Base-by-base conservation (phyloP, 2,888 invertebrate genomes). In the Nomada fucata region DNA sequence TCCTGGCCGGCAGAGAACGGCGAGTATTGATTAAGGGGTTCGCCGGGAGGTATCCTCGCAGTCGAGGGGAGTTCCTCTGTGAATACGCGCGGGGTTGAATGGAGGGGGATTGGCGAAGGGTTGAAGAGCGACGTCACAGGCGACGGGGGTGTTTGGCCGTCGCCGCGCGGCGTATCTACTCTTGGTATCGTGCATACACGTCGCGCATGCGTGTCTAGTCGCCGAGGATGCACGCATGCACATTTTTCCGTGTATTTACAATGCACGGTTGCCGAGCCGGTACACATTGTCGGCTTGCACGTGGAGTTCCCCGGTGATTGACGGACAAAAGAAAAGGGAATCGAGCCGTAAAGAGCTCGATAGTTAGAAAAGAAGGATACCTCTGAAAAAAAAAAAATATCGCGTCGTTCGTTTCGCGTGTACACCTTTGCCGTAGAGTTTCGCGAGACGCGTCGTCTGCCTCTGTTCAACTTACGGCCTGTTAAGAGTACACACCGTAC, bases 21-120 rank as follows among this genome's bases (percentile, higher is more conserved):
- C 87, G 86, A 91, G 92, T 92, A 92, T 92, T 92, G 92, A 92
- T 92, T 89, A 91, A 91, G 89, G 89, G 90, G 89, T 88, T 86
- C 70, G 85, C 76, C 77, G 84, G 86, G 90, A 90, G 90, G 89
- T 86, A 87, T 83, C 84, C 83, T 83, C 79, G 77, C 55, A 77
- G 88, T 83, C 86, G 89, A 84, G 88, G 83, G 84, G 86, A 80
- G 83, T 88, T 88, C 82, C 84, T 84, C 87, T 86, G 82, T 82
- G 78, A 83, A 80, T 82, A 80, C 76, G 65, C 79, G 61, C 73
- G 68, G 72, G 77, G 83, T 64, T 80, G 83, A 79, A 82, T 71
- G 80, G 83, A 65, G 71, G 42, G 76, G 69, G 50, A 23, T 50
- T 55, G 65, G 60, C 69, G 59, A 63, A 64, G 82, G 69, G 64